These are phyloP conservation scores for Coluber constrictor DNA, from an alignment of 2,797 vertebrate species.

Conservation along the genomic window DNA sequence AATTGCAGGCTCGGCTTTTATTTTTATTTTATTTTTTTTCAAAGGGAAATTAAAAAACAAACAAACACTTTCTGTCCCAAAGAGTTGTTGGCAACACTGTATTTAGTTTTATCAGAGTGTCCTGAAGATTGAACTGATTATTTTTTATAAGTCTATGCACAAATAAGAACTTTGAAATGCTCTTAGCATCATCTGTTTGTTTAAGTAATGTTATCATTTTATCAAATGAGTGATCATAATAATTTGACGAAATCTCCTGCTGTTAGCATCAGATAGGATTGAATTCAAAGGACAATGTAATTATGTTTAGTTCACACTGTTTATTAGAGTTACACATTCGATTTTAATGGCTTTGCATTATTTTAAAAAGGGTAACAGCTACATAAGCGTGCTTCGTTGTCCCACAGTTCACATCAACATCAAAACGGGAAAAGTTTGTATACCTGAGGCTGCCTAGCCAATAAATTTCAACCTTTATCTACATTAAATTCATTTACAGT, in stretches of 20 bases:
- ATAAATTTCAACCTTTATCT: background rate
- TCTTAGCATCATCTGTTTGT: background rate
- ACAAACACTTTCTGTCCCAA: background rate
- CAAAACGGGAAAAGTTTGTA: background rate
- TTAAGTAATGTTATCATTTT: background rate
- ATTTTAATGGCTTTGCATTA: background rate
- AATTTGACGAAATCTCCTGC: background rate
- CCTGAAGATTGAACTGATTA: background rate
- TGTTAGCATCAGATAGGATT: slow-evolving; percentile 1
- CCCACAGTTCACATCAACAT: background rate
- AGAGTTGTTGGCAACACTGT: background rate
- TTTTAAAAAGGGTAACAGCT: background rate
- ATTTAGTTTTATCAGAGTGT: background rate
- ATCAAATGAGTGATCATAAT: slow-evolving; percentile 14
- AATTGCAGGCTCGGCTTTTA: background rate
- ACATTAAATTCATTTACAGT: background rate
- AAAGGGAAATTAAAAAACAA: background rate
- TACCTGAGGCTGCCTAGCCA: too few relatives aligned
- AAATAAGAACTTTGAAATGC: background rate
- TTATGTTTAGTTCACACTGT: slow-evolving; percentile 5
- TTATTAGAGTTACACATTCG: slow-evolving; percentile 10
- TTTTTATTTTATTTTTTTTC: background rate
- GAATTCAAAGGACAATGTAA: slow-evolving; percentile 4
- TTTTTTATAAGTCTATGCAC: background rate
- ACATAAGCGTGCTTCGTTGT: too few relatives aligned